Percentiles rank a stretch among this genome's conserved stretches.
These are phyloP conservation scores for Drosophila repletoides DNA, from an alignment of 1,140 invertebrate genomes.

Conservation along the genomic window DNA sequence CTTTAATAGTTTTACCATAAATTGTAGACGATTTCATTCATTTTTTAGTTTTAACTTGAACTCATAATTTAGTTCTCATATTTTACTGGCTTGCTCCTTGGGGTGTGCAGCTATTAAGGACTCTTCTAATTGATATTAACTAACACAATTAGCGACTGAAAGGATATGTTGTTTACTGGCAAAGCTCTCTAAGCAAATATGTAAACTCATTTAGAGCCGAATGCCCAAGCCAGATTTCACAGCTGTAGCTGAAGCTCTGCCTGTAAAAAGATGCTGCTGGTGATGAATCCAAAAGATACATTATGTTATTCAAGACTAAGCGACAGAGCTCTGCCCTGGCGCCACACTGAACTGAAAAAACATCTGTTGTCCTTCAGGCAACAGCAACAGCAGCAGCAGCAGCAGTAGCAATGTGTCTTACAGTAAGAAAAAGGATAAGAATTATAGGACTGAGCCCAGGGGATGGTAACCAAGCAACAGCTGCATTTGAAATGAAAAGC, in stretches of 20 bases:
- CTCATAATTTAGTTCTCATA: too few species aligned
- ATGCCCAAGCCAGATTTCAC: slow-evolving; percentile 33
- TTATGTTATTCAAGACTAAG: slow-evolving; percentile 70
- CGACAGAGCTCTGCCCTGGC: slow-evolving; percentile 64
- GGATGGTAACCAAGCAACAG: slow-evolving; percentile 69
- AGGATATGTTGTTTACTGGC: slow-evolving; percentile 16
- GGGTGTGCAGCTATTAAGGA: too few species aligned
- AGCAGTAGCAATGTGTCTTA: slow-evolving; percentile 36
- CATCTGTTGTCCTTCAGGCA: slow-evolving; percentile 70
- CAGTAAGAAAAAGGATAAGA: slow-evolving; percentile 46
- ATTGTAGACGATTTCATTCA: too few species aligned
- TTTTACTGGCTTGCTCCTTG: too few species aligned
- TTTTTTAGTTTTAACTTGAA: too few species aligned
- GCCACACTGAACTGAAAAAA: slow-evolving; percentile 43
- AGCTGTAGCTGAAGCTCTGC: too few species aligned
- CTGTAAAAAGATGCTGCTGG: too few species aligned
- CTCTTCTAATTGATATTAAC: slow-evolving; percentile 10
- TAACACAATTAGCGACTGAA: slow-evolving; percentile 31
- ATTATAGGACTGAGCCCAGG: slow-evolving; percentile 56
- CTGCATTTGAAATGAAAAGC: slow-evolving; percentile 80
- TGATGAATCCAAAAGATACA: slow-evolving; percentile 65
- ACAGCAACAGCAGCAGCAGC: too few species aligned
- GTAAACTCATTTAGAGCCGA: slow-evolving; percentile 33
- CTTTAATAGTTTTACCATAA: too few species aligned
- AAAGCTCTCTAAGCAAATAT: slow-evolving; percentile 23